Percentiles rank a stretch among this genome's conserved stretches.
These are phyloP conservation scores for Parochlus steinenii DNA, from an alignment of 2,888 invertebrate species.

Conservation along the genomic window DNA sequence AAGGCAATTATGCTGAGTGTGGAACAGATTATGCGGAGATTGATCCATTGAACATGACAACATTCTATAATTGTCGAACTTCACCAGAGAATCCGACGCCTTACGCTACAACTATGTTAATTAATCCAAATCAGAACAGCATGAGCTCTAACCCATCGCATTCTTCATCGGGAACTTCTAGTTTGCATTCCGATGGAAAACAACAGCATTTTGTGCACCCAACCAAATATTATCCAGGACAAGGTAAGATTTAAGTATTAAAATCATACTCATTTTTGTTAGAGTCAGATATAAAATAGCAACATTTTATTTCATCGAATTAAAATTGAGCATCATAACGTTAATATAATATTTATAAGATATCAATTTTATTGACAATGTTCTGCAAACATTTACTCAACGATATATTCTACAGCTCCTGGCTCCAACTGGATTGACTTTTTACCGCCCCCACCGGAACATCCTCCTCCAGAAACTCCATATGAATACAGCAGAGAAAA, in stretches of 20 bases:
- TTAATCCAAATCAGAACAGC: slow-evolving; percentile 31
- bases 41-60: slow-evolving; percentile 45
- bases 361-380: too few relatives aligned
- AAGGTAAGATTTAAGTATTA: neutral
- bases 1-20: slow-evolving; percentile 29
- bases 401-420: slow-evolving; percentile 25
- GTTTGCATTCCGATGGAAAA: slow-evolving; percentile 27
- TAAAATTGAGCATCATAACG: too few relatives aligned
- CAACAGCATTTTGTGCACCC: slow-evolving; percentile 17
- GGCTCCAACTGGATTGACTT: slow-evolving; percentile 42
- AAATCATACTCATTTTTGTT: too few relatives aligned
- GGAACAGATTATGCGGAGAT: slow-evolving; percentile 53
- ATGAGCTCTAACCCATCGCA: slow-evolving; percentile 25
- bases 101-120: slow-evolving; percentile 57
- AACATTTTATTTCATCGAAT: too few relatives aligned
- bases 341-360: too few relatives aligned
- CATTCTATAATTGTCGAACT: slow-evolving; percentile 52
- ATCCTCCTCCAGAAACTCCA: slow-evolving; percentile 37
- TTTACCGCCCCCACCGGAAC: slow-evolving; percentile 41
- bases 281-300: too few relatives aligned
- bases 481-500: slow-evolving; percentile 4
- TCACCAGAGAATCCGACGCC: slow-evolving; percentile 49
- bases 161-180: slow-evolving; percentile 31
- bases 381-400: too few relatives aligned
- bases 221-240: slow-evolving; percentile 14